Conservation (phyloP, 1,140 invertebrate species). For the Mesaphorura yosii region DNA sequence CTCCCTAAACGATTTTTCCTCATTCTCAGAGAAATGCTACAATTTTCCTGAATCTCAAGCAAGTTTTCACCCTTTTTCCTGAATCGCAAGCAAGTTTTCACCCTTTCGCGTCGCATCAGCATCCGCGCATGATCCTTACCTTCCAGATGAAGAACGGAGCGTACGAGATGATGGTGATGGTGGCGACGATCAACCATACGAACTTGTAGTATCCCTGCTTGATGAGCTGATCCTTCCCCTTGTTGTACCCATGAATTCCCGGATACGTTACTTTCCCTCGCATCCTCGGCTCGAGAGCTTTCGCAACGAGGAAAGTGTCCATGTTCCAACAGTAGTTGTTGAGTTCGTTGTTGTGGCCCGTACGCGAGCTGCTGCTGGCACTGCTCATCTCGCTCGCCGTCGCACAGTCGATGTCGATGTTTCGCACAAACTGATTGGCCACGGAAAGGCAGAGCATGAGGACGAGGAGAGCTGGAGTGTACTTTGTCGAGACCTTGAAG, state of each 20-base stretch:
- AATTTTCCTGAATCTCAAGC: no score
- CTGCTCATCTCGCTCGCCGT: neutral
- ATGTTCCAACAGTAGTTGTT: slow-evolving; percentile 22
- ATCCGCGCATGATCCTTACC: no score
- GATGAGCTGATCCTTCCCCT: slow-evolving; percentile 4
- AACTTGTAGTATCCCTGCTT: slow-evolving; percentile 15
- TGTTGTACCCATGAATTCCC: slow-evolving; percentile 12
- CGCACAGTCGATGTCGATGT: slow-evolving; percentile 13
- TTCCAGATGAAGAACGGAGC: slow-evolving; percentile 18
- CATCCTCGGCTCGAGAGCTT: slow-evolving; percentile 14
- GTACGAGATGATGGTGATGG: slow-evolving; percentile 11
- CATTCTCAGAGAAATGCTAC: no score
- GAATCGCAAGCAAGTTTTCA: no score
- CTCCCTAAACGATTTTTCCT: no score
- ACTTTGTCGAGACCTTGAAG: slow-evolving; percentile 19
- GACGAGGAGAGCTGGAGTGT: slow-evolving; percentile 13
- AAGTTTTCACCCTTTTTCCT: no score
- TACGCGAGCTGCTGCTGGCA: neutral
- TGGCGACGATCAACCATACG: slow-evolving; percentile 16
- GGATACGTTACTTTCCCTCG: slow-evolving; percentile 19
- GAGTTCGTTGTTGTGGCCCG: slow-evolving; percentile 8
- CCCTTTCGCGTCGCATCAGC: slow-evolving; percentile 4
- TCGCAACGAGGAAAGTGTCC: slow-evolving; percentile 16
- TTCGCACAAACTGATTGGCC: slow-evolving; percentile 19
- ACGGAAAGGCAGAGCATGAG: slow-evolving; percentile 17